Evolutionary conservation across 2,888 invertebrate genomes (phyloP), one percentile per base, ranked within the genome.

Genomic region (Lamellibrachia satsuma): DNA sequence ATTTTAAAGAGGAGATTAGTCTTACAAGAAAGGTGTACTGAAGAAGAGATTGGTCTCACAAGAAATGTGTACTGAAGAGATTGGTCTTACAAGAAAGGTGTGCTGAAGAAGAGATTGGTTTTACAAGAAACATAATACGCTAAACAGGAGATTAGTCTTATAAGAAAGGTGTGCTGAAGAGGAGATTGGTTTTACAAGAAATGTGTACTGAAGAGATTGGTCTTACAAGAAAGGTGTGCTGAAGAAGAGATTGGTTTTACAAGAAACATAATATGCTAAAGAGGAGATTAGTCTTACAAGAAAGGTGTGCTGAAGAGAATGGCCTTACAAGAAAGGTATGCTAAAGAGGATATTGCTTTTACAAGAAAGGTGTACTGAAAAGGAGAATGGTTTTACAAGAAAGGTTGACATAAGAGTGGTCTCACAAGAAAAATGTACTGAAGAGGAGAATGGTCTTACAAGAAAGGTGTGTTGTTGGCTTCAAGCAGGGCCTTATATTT

Each of bases 401-500:
- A 52, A 7, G 15, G 60, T 7, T 75, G 75, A 75, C 22, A 75
- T n/a, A 75, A 75, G 22, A 22, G n/a, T 22, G 75, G 55, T 55
- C 9, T 22, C 6, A 75, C 75, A 75, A 22, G 75, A 22, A 22
- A 75, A 22, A 22, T 15, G 9, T 9, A 55, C 9, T 55, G 9
- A 55, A 55, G 55, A 55, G 1, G 22, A 75, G 22, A 75, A 3
- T 22, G 52, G 7, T 39, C 11, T 91, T n/a, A 97, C 97, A 96
- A 97, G 97, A 99, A 99, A 52, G 99, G 99, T 0, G 99, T 99
- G 96, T 99, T 99, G 94, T 98, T 98, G 94, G 98, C 98, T 95
- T 99, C 99, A 94, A 99, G 97, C 91, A 99, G 97, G 95, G 98
- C 98, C 95, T 98, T 97, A 97, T 99, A 99, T 97, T 99, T 99